Base-by-base conservation (phyloP, 2,113 vertebrate genomes). In the Spea bombifrons region DNA sequence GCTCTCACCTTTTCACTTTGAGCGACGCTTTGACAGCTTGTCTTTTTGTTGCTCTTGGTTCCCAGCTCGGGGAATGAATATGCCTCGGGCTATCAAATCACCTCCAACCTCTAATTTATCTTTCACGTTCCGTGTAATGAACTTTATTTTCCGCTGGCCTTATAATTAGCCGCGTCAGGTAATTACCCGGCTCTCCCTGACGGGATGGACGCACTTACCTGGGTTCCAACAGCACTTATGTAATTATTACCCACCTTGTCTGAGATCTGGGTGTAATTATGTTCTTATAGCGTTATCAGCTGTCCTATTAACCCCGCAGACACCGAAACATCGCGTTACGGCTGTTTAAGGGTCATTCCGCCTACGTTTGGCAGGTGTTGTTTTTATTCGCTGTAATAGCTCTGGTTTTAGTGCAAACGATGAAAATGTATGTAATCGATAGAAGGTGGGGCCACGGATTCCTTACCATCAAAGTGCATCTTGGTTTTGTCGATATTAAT, bases 41-140 rank as follows among this genome's bases (percentile, higher is more conserved):
- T 49, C 12, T 10, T 45, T 64, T 74, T 74, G 72, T 74, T 44
- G 9, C 5, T 2, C 7, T 8, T 13, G 13, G 48, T 48, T 13
- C 44, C 57, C 49, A 30, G 69, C 69, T 53, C 67, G 2, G 5
- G n/a, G 55, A 15, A 43, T 63, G 57, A 61, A 61, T 73, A 8
- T 47, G 52, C 71, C 57, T 17, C 45, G 4, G 64, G 72, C 72
- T 17, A 74, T 74, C 64, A 74, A 17, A 74, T 74, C 57, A 8
- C 30, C 59, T 46, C 4, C 5, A 61, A 47, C 57, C 72, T 45
- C 46, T 64, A 30, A 30, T 74, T 74, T 74, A 13, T 49, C 15
- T 57, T 16, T 74, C 45, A 16, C 57, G 10, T 63, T 64, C 57
- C n/a, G 13, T 74, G 46, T 74, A 74, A 74, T 74, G 72, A 63